phyloP scores from a whole-genome alignment of 2,113 vertebrate genomes.

The Esox niger region DNA sequence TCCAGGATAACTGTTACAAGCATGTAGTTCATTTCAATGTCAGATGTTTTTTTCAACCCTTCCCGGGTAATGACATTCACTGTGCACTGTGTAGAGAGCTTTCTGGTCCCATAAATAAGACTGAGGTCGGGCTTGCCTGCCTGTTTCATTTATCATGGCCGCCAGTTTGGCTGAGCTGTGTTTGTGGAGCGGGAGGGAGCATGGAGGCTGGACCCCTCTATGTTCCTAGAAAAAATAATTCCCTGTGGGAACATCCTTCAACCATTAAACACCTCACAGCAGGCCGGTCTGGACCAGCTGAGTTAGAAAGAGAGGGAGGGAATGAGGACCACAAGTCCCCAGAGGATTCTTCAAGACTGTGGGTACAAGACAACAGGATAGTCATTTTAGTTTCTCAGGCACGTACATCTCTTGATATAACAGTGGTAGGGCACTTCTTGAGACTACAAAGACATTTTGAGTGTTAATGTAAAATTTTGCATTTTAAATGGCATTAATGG shows the following conservation, averaged over 20 bases:
- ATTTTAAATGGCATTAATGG: no score
- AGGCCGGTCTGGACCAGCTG: conserved; percentile 55
- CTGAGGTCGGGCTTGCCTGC: conserved; percentile 55
- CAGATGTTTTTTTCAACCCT: conserved; percentile 36
- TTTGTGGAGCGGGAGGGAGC: conserved; percentile 54
- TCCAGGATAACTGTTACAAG: conserved; percentile 52
- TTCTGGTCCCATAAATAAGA: conserved; percentile 67
- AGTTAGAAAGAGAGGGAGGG: conserved; percentile 31
- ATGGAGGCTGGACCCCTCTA: conserved; percentile 46
- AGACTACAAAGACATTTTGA: no score
- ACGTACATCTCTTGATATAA: conserved; percentile 40
- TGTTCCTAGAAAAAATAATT: conserved; percentile 61
- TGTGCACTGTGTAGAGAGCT: conserved; percentile 44
- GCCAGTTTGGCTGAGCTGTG: conserved; percentile 35
- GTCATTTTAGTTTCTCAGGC: conserved; percentile 55
- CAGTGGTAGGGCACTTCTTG: conserved; percentile 16
- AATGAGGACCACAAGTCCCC: conserved; percentile 11
- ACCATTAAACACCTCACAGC: conserved; percentile 70
- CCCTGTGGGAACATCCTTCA: conserved; percentile 59
- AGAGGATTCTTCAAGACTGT: conserved; percentile 28
- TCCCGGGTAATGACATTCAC: conserved; percentile 48
- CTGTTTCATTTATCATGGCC: conserved; percentile 70
- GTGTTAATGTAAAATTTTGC: no score
- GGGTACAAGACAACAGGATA: conserved; percentile 63
- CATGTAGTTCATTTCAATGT: conserved; percentile 59